Percentiles rank a stretch among this genome's conserved stretches.
Conservation (phyloP, 2,797 vertebrate genomes). For the Typhlichthys subterraneus region DNA sequence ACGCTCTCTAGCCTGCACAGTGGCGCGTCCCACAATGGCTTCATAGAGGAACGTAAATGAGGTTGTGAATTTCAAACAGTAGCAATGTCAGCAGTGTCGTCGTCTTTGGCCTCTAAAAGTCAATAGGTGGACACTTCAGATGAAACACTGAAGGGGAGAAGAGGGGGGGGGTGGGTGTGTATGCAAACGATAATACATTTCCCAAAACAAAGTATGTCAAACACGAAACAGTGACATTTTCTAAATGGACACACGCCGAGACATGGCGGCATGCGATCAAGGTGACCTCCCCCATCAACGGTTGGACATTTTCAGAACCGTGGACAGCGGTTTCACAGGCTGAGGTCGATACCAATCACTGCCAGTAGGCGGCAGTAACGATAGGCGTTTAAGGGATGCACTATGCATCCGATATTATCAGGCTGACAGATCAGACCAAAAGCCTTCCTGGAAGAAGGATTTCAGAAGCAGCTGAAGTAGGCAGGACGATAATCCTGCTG, state of each 20-base stretch:
- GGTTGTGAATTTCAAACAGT: conserved; percentile 55
- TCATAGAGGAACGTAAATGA: conserved; percentile 27
- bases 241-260: no score
- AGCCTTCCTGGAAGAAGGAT: conserved; percentile 34
- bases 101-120: no score
- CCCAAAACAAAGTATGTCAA: no score
- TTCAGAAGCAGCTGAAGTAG: conserved; percentile 54
- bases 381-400: background rate
- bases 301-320: conserved; percentile 59
- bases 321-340: conserved; percentile 51
- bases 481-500: conserved; percentile 59
- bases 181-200: background rate
- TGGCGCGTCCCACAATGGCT: conserved; percentile 1
- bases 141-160: background rate
- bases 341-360: background rate
- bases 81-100: no score
- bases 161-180: background rate
- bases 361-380: conserved; percentile 49
- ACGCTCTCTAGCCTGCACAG: no score
- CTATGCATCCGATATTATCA: conserved; percentile 8
- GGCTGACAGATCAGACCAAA: conserved; percentile 39
- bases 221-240: no score
- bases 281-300: no score
- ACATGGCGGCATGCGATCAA: no score
- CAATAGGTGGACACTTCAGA: no score